Percentiles rank a stretch among this genome's conserved stretches.
These are phyloP conservation scores for Chironomus tentans DNA, from an alignment of 2,888 invertebrate genomes.

Conservation along the genomic window DNA sequence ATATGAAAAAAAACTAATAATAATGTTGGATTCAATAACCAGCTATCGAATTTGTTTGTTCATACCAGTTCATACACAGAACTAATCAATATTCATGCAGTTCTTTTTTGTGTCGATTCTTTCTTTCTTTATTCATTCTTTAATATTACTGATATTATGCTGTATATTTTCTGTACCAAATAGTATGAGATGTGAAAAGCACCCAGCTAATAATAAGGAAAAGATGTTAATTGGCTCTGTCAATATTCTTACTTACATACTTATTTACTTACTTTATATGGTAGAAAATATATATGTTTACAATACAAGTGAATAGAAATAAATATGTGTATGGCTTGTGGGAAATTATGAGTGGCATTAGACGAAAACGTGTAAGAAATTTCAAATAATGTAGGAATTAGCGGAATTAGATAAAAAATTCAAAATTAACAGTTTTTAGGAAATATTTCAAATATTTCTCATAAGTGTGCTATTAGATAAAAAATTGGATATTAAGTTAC, in stretches of 20 bases:
- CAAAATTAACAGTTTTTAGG: neutral
- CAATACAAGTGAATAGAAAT: too few species aligned
- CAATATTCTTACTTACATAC: neutral
- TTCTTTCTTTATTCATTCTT: neutral
- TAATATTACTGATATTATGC: neutral
- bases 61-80: neutral
- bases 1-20: neutral
- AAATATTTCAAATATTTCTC: too few species aligned
- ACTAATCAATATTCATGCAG: conserved; percentile 21
- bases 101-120: neutral
- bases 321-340: neutral
- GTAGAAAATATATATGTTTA: too few species aligned
- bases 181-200: too few species aligned
- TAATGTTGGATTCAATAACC: neutral
- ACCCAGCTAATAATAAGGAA: neutral
- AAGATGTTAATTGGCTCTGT: neutral
- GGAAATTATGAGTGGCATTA: neutral
- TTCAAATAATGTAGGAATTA: neutral
- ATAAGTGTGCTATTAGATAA: too few species aligned
- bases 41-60: neutral
- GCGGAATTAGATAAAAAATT: neutral
- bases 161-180: too few species aligned
- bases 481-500: too few species aligned
- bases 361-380: too few species aligned
- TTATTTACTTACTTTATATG: neutral